These are phyloP conservation scores for Trichacis sp. DNA, from an alignment of 2,888 invertebrate genomes.

Conservation along the genomic window DNA sequence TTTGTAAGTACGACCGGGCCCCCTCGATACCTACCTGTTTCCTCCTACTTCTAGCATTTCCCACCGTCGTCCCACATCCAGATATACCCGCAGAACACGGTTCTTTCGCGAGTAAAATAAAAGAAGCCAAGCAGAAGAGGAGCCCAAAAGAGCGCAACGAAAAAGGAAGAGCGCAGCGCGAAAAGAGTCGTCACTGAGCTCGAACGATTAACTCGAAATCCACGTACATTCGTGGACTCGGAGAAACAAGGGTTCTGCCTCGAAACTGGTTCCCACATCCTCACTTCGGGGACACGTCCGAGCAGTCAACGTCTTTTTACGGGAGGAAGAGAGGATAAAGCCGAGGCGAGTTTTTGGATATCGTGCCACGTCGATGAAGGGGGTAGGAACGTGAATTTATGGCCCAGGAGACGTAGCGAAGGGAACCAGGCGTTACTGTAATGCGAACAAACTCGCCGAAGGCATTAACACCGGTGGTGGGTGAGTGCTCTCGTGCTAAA, in stretches of 20 bases:
- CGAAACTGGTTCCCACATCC: conserved; percentile 53
- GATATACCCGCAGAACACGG: conserved; percentile 40
- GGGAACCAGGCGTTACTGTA: conserved; percentile 46
- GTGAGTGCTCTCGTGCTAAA: conserved; percentile 41
- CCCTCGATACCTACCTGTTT: conserved; percentile 42
- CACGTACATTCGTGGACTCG: conserved; percentile 57
- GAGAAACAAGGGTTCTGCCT: conserved; percentile 56
- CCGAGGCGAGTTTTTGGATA: conserved; percentile 36
- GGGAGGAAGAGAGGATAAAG: conserved; percentile 2
- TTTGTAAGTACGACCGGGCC: conserved; percentile 55
- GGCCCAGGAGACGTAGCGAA: conserved; percentile 40
- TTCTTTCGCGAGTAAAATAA: conserved; percentile 34
- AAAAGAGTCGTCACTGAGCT: conserved; percentile 41
- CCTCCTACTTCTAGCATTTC: conserved; percentile 32
- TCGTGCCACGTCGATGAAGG: conserved; percentile 44
- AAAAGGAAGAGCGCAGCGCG: conserved; percentile 18
- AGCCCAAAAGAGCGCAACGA: conserved; percentile 24
- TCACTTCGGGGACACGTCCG: conserved; percentile 44
- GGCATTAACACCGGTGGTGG: conserved; percentile 55
- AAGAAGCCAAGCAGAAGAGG: conserved; percentile 24
- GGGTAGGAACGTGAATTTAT: conserved; percentile 46
- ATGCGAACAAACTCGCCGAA: conserved; percentile 55
- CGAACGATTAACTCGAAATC: conserved; percentile 60
- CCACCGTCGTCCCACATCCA: conserved; percentile 38
- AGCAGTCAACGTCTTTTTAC: conserved; percentile 9